Evolutionary conservation across 2,888 invertebrate genomes (phyloP).

Genomic region (Cerceris rybyensis): DNA sequence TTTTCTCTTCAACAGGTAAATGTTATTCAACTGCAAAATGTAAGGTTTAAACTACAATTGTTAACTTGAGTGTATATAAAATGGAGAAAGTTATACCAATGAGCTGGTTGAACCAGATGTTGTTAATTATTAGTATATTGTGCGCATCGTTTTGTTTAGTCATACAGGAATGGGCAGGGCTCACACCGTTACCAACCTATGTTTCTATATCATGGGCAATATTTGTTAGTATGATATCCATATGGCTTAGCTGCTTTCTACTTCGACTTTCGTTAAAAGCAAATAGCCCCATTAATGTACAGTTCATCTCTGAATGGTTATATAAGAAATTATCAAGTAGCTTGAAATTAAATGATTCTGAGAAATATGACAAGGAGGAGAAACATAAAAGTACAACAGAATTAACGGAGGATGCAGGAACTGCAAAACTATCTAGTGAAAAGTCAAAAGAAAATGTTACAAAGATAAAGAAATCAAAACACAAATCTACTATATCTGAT

Average conservation of each 20-base stretch:
- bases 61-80: slow-evolving; percentile 29
- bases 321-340: slow-evolving; percentile 50
- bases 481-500: slow-evolving; percentile 21
- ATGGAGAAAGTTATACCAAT: slow-evolving; percentile 69
- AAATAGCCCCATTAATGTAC: slow-evolving; percentile 67
- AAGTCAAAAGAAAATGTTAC: slow-evolving; percentile 7
- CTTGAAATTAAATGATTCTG: slow-evolving; percentile 24
- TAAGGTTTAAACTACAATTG: slow-evolving; percentile 25
- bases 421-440: slow-evolving; percentile 4
- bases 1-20: slow-evolving; percentile 38
- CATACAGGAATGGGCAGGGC: slow-evolving; percentile 70
- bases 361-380: slow-evolving; percentile 4
- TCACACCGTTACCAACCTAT: slow-evolving; percentile 70
- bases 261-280: slow-evolving; percentile 73
- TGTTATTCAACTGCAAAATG: slow-evolving; percentile 45
- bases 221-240: slow-evolving; percentile 70
- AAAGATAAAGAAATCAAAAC: slow-evolving; percentile 13
- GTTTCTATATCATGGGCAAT: slow-evolving; percentile 74
- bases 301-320: slow-evolving; percentile 68
- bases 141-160: slow-evolving; percentile 68
- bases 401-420: background rate
- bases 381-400: slow-evolving; percentile 32
- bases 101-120: slow-evolving; percentile 74
- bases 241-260: slow-evolving; percentile 74
- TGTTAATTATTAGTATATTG: slow-evolving; percentile 67